Evolutionary conservation across 2,113 vertebrate genomes (phyloP).

Genomic region (Climacteris rufus): DNA sequence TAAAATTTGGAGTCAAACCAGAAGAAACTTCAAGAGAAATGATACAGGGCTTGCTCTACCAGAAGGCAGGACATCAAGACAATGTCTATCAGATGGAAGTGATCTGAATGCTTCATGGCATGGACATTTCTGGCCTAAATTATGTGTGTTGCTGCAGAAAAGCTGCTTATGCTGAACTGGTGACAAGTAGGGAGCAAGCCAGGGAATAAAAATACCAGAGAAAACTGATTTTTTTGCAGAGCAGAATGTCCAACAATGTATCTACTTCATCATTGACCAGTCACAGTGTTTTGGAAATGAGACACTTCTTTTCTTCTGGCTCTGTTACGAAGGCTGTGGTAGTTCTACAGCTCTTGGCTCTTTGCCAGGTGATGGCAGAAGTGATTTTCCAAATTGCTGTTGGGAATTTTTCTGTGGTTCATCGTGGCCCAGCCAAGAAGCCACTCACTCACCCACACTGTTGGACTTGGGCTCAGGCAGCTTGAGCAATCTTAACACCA

Average conservation of each 20-base stretch:
- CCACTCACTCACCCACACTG: not conserved
- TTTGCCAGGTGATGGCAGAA: not conserved
- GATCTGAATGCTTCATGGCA: not conserved
- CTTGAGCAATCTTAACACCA: not conserved
- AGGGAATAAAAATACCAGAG: not conserved
- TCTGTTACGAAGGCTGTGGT: not conserved
- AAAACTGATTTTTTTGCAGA: not conserved
- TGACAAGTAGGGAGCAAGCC: not conserved
- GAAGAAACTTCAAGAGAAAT: not conserved
- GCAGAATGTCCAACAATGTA: not conserved
- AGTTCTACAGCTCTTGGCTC: not conserved
- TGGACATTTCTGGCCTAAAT: not conserved
- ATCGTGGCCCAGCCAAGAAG: not conserved
- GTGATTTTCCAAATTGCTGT: not conserved
- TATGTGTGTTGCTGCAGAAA: not conserved
- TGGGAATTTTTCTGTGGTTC: not conserved
- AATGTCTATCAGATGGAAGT: not conserved
- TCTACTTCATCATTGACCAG: fast-evolving
- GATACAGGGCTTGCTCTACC: conserved; percentile 32
- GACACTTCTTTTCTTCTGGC: not conserved
- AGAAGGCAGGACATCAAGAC: not conserved
- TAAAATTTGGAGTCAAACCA: not conserved
- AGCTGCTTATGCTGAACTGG: not conserved
- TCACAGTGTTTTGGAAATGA: not conserved
- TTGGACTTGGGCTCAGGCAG: not conserved